Percentiles rank a stretch among this genome's conserved stretches.
These are phyloP conservation scores for Dicrurus megarhynchus DNA, from an alignment of 2,113 vertebrate genomes.

Conservation along the genomic window DNA sequence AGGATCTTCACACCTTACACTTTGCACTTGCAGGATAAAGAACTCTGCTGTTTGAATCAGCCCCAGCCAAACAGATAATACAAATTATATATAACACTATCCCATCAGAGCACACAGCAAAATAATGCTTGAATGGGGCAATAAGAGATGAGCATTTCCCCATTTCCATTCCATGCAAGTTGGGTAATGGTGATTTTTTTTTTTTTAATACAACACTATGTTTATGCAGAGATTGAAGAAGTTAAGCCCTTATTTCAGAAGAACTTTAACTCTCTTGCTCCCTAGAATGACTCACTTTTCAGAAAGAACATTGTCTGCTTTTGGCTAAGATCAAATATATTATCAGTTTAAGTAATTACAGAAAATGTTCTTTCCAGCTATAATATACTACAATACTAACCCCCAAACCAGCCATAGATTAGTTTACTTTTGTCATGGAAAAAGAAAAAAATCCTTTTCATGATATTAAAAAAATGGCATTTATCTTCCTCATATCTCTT, in stretches of 20 bases:
- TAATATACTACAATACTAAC: neutral
- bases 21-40: neutral
- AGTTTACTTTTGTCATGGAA: neutral
- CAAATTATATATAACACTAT: neutral
- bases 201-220: neutral
- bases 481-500: neutral
- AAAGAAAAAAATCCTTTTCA: neutral
- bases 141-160: neutral
- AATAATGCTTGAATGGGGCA: neutral
- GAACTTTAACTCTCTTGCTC: neutral
- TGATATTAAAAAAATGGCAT: neutral
- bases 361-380: neutral
- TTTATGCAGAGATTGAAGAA: neutral
- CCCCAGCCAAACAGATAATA: neutral
- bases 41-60: neutral
- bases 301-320: conserved; percentile 16
- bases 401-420: neutral
- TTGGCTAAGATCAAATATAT: neutral
- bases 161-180: neutral
- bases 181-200: neutral
- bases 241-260: neutral
- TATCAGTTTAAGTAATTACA: neutral
- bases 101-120: neutral
- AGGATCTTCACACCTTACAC: neutral
- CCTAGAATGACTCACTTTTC: conserved; percentile 3